phyloP scores from a whole-genome alignment of 2,888 invertebrate genomes.

The Acanthococcus lagerstroemiae region DNA sequence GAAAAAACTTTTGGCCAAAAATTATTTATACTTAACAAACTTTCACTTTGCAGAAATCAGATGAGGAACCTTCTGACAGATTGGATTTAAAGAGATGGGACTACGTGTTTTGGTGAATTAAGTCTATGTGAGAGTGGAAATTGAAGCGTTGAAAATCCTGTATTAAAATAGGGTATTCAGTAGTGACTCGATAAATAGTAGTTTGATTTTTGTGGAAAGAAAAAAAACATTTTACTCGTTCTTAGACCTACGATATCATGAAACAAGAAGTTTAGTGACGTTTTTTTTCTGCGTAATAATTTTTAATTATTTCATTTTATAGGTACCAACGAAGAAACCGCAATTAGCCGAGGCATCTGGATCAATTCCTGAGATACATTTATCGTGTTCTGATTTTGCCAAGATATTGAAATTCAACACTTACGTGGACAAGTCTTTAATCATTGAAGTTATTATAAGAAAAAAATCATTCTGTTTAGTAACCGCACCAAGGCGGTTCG shows the following conservation, averaged over 20 bases:
- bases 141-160: slow-evolving; percentile 2
- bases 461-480: neutral
- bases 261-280: slow-evolving; percentile 4
- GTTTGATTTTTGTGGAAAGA: slow-evolving; percentile 6
- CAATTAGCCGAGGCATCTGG: neutral
- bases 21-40: no score
- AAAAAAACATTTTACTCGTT: slow-evolving; percentile 2
- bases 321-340: neutral
- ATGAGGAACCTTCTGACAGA: no score
- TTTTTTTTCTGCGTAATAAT: no score
- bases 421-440: neutral
- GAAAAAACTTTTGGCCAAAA: no score
- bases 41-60: no score
- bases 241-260: slow-evolving; percentile 6
- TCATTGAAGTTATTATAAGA: neutral
- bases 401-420: neutral
- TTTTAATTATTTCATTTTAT: no score
- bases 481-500: neutral
- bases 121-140: slow-evolving; percentile 2
- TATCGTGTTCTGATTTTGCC: neutral
- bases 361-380: no score
- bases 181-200: slow-evolving; percentile 2
- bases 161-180: neutral
- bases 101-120: no score
- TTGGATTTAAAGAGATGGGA: no score